Percentiles rank a stretch among this genome's conserved stretches.
Evolutionary conservation across 2,797 vertebrate species (phyloP).

Genomic region (Florisuga fusca): DNA sequence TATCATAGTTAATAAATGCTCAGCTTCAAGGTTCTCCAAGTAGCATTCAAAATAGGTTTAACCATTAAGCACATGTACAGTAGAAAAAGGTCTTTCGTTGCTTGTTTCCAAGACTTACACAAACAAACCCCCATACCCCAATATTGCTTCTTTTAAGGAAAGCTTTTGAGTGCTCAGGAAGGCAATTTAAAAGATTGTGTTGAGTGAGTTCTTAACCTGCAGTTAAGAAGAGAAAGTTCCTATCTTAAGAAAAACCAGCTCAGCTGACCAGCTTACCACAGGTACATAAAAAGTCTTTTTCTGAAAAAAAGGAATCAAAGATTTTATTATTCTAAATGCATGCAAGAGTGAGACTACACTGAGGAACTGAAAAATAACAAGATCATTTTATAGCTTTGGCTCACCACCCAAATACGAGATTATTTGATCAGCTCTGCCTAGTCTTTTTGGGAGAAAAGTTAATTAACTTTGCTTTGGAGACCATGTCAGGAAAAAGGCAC

Average conservation of each 20-base stretch:
- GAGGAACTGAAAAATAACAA: neutral
- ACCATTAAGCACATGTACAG: neutral
- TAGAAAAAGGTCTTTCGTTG: neutral
- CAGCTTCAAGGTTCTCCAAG: neutral
- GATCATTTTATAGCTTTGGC: neutral
- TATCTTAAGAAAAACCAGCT: neutral
- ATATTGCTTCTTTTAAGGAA: neutral
- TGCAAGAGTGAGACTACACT: neutral
- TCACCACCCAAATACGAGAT: accelerated
- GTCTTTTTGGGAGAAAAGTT: neutral
- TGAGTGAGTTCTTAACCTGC: neutral
- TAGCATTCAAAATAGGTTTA: neutral
- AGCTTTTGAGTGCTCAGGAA: neutral
- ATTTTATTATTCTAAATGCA: neutral
- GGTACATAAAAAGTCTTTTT: neutral
- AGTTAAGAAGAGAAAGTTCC: neutral
- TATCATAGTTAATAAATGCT: neutral
- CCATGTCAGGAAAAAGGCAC: neutral
- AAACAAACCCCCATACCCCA: neutral
- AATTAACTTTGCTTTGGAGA: neutral
- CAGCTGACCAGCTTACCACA: neutral
- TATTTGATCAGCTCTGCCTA: neutral
- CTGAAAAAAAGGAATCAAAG: neutral
- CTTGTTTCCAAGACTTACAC: neutral
- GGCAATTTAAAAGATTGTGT: neutral